Conservation (phyloP, 2,888 invertebrate genomes). For the Ferdinandea cuprea region DNA sequence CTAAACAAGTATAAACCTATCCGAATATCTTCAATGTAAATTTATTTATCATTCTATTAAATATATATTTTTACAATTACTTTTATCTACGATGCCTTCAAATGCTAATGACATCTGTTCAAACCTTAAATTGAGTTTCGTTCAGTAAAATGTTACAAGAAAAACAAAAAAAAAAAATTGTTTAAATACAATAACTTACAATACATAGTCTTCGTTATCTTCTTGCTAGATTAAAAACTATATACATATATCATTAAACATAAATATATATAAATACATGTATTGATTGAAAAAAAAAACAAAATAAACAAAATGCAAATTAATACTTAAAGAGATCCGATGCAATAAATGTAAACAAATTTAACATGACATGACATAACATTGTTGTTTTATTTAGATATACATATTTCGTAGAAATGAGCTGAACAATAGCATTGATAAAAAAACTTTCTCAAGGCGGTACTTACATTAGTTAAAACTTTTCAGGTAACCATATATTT, state of each 20-base stretch:
- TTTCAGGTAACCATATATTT: too few species aligned
- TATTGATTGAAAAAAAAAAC: constrained; percentile 62
- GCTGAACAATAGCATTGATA: too few species aligned
- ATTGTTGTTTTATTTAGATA: background rate
- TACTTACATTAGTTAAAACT: too few species aligned
- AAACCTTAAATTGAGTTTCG: constrained; percentile 35
- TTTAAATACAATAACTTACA: constrained; percentile 60
- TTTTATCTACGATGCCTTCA: constrained; percentile 63
- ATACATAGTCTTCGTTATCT: constrained; percentile 75
- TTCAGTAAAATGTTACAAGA: constrained; percentile 55
- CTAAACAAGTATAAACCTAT: constrained; percentile 15
- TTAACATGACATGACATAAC: constrained; percentile 34
- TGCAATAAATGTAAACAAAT: constrained; percentile 73
- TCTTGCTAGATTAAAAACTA: constrained; percentile 73
- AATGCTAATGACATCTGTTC: constrained; percentile 52
- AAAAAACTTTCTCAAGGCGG: too few species aligned
- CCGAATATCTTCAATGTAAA: constrained; percentile 19
- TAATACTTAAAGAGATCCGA: constrained; percentile 68
- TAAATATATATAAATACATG: constrained; percentile 55
- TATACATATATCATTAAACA: constrained; percentile 68
- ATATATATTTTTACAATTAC: constrained; percentile 36
- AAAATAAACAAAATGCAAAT: constrained; percentile 55
- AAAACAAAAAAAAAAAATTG: constrained; percentile 36
- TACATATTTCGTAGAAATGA: too few species aligned
- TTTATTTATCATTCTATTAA: constrained; percentile 20